phyloP scores from a whole-genome alignment of 2,888 invertebrate genomes.

The Octonoba sinensis region DNA sequence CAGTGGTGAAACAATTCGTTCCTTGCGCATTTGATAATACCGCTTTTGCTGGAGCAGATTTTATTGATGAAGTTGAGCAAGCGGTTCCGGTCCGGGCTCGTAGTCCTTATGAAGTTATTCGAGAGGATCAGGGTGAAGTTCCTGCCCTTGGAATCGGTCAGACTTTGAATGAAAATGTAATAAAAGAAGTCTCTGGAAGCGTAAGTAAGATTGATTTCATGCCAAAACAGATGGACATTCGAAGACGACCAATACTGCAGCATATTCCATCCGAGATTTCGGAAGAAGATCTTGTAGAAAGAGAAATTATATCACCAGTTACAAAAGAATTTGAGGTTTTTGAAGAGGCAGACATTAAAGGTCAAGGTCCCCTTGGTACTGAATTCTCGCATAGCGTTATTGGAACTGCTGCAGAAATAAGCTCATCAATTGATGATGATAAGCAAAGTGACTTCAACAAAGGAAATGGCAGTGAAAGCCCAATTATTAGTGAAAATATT shows the following conservation, averaged over 20 bases:
- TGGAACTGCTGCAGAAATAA: not conserved
- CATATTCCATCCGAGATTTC: constrained; percentile 68
- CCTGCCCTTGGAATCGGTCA: not conserved
- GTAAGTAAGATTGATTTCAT: constrained; percentile 3
- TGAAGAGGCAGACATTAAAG: not conserved
- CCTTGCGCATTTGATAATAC: constrained; percentile 61
- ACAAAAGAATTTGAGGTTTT: constrained; percentile 29
- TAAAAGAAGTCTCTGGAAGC: not conserved
- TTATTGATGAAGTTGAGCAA: constrained; percentile 56
- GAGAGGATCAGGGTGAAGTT: constrained; percentile 24
- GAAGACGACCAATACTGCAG: constrained; percentile 58
- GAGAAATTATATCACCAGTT: constrained; percentile 36
- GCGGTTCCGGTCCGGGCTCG: constrained; percentile 20
- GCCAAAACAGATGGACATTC: constrained; percentile 72
- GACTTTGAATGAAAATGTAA: not conserved
- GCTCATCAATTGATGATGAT: not conserved
- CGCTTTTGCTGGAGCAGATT: constrained; percentile 59
- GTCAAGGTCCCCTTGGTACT: not conserved
- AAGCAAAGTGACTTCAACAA: not conserved
- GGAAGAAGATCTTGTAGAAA: constrained; percentile 67
- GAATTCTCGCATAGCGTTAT: not conserved
- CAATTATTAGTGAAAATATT: not conserved
- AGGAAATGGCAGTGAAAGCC: not conserved
- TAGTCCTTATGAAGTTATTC: constrained; percentile 62
- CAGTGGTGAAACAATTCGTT: not conserved